Evolutionary conservation across 2,888 invertebrate species (phyloP), one percentile per base, ranked within the genome.

Genomic region (Conistra vaccinii): DNA sequence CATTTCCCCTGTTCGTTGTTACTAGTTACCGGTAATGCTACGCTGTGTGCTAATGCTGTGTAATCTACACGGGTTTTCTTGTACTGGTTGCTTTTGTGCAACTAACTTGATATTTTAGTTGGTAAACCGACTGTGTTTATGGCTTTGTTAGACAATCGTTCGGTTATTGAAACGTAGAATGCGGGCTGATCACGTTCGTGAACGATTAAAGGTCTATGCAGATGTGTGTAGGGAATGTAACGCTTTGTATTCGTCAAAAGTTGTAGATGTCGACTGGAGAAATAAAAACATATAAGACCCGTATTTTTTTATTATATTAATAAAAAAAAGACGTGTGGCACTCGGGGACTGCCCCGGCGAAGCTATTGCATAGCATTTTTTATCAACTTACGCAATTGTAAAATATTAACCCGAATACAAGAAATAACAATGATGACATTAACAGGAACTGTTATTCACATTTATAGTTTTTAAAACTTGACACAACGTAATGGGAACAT

Each of bases 101-200:
- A 87, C 87, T 83, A 76, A 83, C 88, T 88, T 81, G 88, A 85
- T 88, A 88, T 87, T 88, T 85, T 81, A 79, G 87, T 87, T 84
- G 84, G 82, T 85, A 78, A 76, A 81, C 66, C 68, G 73, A 60
- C 72, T 67, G 72, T 79, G 62, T 85, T 85, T 70, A 85, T 85
- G 72, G 84, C 69, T 80, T 76, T 78, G 87, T 86, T 83, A 73
- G 82, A 77, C 71, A 68, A 81, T 81, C 60, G 35, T 78, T 71
- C n/a, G 55, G 60, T 78, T 78, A 85, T 83, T 83, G 79, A 63
- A 85, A 61, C 57, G 83, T 69, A 39, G 65, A 69, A 73, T 83
- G 85, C 55, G 48, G n/a, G 42, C 66, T 84, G 70, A 79, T 87
- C 81, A 86, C 81, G 81, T 67, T 87, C 75, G 63, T 63, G 61